These are phyloP conservation scores for Diplazon laetatorius DNA, from an alignment of 2,888 invertebrate species.

Conservation along the genomic window DNA sequence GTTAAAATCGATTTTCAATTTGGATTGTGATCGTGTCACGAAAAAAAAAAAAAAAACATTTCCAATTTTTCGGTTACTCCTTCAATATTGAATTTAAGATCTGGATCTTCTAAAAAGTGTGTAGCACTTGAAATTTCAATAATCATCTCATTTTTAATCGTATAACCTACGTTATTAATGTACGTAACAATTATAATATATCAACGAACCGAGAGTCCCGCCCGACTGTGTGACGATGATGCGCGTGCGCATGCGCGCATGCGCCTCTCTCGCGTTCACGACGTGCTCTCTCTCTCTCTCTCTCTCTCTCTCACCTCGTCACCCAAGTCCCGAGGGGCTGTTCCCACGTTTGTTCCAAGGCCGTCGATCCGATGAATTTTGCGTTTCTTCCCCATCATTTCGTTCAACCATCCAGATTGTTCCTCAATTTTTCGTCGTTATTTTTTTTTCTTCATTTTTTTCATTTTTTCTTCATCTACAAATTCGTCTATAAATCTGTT, in stretches of 20 bases:
- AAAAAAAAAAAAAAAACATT: slow-evolving; percentile 81
- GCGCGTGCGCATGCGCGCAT: slow-evolving; percentile 21
- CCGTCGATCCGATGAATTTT: too few relatives aligned
- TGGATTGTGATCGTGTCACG: too few relatives aligned
- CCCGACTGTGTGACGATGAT: slow-evolving; percentile 33
- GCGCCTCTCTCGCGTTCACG: slow-evolving; percentile 52
- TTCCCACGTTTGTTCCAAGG: too few relatives aligned
- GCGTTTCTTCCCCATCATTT: too few relatives aligned
- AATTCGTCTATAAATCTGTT: slow-evolving; percentile 82
- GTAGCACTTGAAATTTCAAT: slow-evolving; percentile 73
- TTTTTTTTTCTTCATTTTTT: slow-evolving; percentile 65
- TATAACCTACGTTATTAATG: slow-evolving; percentile 76
- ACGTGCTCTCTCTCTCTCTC: slow-evolving; percentile 19
- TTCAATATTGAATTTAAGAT: slow-evolving; percentile 74
- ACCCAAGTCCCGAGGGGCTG: too few relatives aligned
- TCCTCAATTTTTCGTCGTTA: slow-evolving; percentile 5
- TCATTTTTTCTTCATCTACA: slow-evolving; percentile 78
- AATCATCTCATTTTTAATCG: slow-evolving; percentile 39
- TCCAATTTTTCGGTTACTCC: slow-evolving; percentile 73
- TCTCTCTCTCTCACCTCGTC: too few relatives aligned
- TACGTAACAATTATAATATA: slow-evolving; percentile 77
- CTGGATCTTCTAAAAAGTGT: slow-evolving; percentile 77
- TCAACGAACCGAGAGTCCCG: slow-evolving; percentile 71
- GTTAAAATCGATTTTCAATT: too few relatives aligned
- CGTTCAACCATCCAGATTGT: slow-evolving; percentile 58